Base-by-base conservation (phyloP, 2,797 vertebrate species). In the Podargus strigoides region DNA sequence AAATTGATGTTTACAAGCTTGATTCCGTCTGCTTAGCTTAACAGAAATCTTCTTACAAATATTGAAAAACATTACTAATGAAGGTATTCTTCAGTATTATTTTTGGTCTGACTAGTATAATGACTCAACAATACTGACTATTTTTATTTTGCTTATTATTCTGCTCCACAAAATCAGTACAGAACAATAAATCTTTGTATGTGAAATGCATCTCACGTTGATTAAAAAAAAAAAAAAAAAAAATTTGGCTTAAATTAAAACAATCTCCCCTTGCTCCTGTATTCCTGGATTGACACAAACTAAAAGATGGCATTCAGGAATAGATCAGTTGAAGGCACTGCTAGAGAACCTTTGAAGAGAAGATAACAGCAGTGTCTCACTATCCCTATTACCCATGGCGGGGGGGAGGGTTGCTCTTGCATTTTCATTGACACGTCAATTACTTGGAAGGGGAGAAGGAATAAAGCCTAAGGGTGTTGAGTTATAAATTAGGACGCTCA, bases 401-500 rank as follows among this genome's bases (percentile, higher is more conserved):
- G 34, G 20, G 18, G 64, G 91, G 84, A 77, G 34, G 20, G 18
- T 0, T 85, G 85, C 91, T 84, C 73, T 49, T 82, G 67, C 14
- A 49, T 87, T 91, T 82, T 85, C 88, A 95, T 9, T 76, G 64
- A 90, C 72, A 34, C 52, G 83, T 90, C 93, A 94, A 15, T 89
- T 86, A 92, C 46, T 80, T 76, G 85, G 63, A 94, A 93, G 64
- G 52, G 87, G 94, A 92, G 60, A 50, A 96, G 87, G 90, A 95
- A 87, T 63, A 93, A 30, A 82, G 69, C 91, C 93, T 82, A 20
- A 11, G 50, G 89, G 87, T 87, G 84, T 12, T 90, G 80, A 91
- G 77, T 58, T 94, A 84, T 95, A 96, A 97, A 97, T 96, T n/a
- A 95, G 95, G 94, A 87, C 62, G 53, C 84, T 77, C 56, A 60